Evolutionary conservation across 2,797 vertebrate genomes (phyloP), one percentile per base, ranked within the genome.

Genomic region (Anguilla pacifica): DNA sequence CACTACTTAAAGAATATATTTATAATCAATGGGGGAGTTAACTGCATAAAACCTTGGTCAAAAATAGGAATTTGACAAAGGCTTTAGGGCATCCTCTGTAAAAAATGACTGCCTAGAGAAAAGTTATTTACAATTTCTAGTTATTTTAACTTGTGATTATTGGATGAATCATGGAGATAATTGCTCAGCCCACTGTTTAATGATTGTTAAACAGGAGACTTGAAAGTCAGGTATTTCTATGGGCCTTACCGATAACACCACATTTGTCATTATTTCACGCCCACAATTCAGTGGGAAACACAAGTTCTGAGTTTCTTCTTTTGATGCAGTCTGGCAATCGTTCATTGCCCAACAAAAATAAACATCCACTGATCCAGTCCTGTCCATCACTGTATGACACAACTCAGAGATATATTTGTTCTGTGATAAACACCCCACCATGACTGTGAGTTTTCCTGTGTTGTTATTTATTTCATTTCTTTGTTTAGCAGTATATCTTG

Each of bases 391-490:
- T 39, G 13, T 84, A 22, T 59, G 31, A 61, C 87, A 51, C 82
- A 79, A 43, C 85, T 67, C 59, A 74, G 31, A 87, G 17, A 28
- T 53, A 25, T 39, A 64, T 28, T 55, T 67, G 35, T 55, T 15
- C 15, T 6, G 31, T n/a, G 31, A 64, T 67, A 85, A 61, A 43
- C 2, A 39, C 19, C n/a, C 35, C 43, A 31, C 39, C 59, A 85
- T 13, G 31, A 67, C 7, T 64, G 84, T 17, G 19, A 31, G 15
- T 43, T 59, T 17, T 35, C 31, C 25, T 74, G 57, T 28, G n/a
- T 70, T 92, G 81, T 70, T n/a, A 61, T 79, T 87, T 87, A 89
- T 92, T 89, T 92, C 83, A 79, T 91, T 90, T 91, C 22, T 91
- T 90, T 84, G 19, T 72, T 85, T 19, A 87, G 87, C 84, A 7